Base-by-base conservation (phyloP, 2,797 vertebrate species). In the Capromys pilorides region DNA sequence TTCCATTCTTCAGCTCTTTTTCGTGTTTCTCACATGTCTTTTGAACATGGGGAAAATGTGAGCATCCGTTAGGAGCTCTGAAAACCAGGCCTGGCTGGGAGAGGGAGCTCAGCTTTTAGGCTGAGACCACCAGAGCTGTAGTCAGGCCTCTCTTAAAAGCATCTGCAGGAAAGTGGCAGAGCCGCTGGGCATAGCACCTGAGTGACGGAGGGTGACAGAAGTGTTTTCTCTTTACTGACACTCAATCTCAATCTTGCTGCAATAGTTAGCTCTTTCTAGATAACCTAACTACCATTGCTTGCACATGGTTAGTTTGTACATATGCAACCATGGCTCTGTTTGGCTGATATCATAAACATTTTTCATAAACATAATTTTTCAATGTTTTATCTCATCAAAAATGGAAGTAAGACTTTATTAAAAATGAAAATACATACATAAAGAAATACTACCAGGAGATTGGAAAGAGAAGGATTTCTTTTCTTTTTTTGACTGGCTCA, bases 1-100 rank as follows among this genome's bases (percentile, higher is more conserved):
- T 77, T 66, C 21, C 16, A 83, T 4, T 66, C 8, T 59, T n/a
- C 79, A 69, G 45, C 22, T 92, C 51, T 87, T 94, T 94, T 57
- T 39, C 75, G 28, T 86, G 19, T 95, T 94, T 7, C n/a, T 87
- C 11, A 26, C n/a, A 67, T 45, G 82, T 91, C 57, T 93, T 95
- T 93, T 77, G 64, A 88, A 89, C 21, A 12, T 61, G 4, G 69
- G 54, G 64, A 54, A 54, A 18, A 93, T 81, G 82, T 59, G 77
- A 94, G 62, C 69, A 33, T 69, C 61, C 45, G 1, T 86, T 80
- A 73, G 41, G 45, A 83, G 45, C 62, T 84, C 39, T 22, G 51
- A 83, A 79, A 93, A 54, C 33, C 39, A 90, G 88, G 10, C 18
- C 66, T 57, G 6, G n/a, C 19, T 79, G 64, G 26, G 36, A 33